A percentile compares a stretch with the other conserved stretches of the same genome.
phyloP scores from a whole-genome alignment of 2,113 vertebrate genomes.

The Chiloscyllium plagiosum region DNA sequence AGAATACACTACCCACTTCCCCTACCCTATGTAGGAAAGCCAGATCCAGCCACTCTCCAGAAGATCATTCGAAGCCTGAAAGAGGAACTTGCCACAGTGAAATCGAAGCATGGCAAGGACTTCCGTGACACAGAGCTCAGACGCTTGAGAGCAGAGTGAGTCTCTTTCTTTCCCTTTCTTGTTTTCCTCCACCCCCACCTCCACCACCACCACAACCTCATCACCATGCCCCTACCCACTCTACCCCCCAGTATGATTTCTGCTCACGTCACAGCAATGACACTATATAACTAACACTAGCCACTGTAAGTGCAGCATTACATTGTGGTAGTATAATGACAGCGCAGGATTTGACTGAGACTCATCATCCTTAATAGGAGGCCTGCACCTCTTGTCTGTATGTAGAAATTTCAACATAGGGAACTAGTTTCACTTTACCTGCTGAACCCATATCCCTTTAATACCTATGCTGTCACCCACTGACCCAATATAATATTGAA shows the following conservation, averaged over 20 bases:
- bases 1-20: constrained; percentile 92
- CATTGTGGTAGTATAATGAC: background rate
- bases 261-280: background rate
- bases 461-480: background rate
- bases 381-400: background rate
- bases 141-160: constrained; percentile 69
- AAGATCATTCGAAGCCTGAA: constrained; percentile 69
- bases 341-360: background rate
- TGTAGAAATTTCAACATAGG: too few species aligned
- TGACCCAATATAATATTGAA: background rate
- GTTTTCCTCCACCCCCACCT: background rate
- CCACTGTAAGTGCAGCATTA: background rate
- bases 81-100: constrained; percentile 61
- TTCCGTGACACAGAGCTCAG: constrained; percentile 60
- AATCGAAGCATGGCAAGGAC: constrained; percentile 50
- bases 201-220: background rate
- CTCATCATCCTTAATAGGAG: too few species aligned
- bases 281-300: background rate
- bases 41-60: constrained; percentile 72
- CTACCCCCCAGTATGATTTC: background rate
- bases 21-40: constrained; percentile 74
- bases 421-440: background rate
- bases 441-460: background rate
- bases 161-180: background rate
- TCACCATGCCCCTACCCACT: background rate